Conservation (phyloP, 2,113 vertebrate species). For the Leucosticte australis region DNA sequence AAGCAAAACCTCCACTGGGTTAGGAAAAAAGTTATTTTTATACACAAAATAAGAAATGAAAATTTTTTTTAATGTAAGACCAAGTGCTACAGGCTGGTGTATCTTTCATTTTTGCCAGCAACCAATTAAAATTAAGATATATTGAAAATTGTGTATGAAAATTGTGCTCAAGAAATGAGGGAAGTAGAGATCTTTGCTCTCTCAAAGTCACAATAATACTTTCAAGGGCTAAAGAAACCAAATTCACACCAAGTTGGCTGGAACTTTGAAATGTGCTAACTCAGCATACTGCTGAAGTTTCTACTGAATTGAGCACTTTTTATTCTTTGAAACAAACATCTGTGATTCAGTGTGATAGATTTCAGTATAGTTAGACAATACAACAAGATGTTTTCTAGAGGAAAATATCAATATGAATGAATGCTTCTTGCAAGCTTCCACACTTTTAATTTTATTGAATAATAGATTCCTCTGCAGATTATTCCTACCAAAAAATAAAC, state of each 20-base stretch:
- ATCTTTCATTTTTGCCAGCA: neutral
- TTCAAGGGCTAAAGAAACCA: conserved; percentile 23
- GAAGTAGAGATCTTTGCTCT: neutral
- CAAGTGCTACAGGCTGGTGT: neutral
- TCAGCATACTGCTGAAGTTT: conserved; percentile 39
- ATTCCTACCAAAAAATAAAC: neutral
- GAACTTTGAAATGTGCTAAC: conserved; percentile 36
- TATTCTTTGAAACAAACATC: conserved; percentile 50
- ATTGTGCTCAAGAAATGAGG: neutral
- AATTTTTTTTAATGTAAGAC: neutral
- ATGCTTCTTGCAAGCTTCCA: neutral
- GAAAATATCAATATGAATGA: neutral
- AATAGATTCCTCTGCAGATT: conserved; percentile 9
- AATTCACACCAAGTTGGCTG: neutral
- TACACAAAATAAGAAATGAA: neutral
- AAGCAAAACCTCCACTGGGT: neutral
- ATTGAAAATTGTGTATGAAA: neutral
- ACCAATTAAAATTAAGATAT: neutral
- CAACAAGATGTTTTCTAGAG: neutral
- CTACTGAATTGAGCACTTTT: conserved; percentile 50
- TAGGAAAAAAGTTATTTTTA: neutral
- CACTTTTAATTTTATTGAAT: neutral
- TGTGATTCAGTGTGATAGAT: conserved; percentile 37
- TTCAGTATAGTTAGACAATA: conserved; percentile 15
- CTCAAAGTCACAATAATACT: neutral